Percentiles rank a stretch among this genome's conserved stretches.
These are phyloP conservation scores for Phasianus colchicus DNA, from an alignment of 2,113 vertebrate genomes.

Conservation along the genomic window DNA sequence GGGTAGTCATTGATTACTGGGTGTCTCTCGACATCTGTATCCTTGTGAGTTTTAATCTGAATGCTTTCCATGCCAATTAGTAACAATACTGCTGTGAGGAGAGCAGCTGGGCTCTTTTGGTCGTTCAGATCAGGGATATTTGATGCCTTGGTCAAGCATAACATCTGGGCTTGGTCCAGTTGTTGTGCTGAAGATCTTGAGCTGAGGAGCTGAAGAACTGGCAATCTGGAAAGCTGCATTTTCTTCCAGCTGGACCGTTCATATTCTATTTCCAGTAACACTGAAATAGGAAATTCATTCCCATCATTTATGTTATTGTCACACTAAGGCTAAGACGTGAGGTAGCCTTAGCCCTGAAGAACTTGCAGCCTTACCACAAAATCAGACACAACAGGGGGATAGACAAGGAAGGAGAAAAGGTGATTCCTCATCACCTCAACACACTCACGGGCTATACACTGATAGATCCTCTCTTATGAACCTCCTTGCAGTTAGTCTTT, in stretches of 20 bases:
- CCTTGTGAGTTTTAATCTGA: background rate
- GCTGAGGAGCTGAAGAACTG: background rate
- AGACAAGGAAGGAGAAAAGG: background rate
- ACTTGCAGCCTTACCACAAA: background rate
- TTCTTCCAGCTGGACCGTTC: background rate
- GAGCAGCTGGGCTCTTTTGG: background rate
- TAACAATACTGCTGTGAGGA: background rate
- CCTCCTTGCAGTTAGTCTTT: background rate
- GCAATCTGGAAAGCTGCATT: background rate
- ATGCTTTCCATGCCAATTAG: background rate
- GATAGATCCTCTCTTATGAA: background rate
- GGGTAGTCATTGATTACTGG: background rate
- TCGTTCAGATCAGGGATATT: background rate
- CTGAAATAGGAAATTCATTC: background rate
- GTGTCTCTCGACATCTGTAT: background rate
- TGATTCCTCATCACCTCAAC: background rate
- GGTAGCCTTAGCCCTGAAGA: background rate
- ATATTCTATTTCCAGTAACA: background rate
- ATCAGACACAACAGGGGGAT: background rate
- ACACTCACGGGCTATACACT: background rate
- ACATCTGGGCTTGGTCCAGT: background rate
- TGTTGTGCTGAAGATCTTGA: fast-evolving
- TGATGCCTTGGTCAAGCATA: background rate
- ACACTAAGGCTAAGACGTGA: background rate
- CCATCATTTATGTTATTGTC: background rate